Evolutionary conservation across 2,888 invertebrate species (phyloP).

Genomic region (Latheticus oryzae): DNA sequence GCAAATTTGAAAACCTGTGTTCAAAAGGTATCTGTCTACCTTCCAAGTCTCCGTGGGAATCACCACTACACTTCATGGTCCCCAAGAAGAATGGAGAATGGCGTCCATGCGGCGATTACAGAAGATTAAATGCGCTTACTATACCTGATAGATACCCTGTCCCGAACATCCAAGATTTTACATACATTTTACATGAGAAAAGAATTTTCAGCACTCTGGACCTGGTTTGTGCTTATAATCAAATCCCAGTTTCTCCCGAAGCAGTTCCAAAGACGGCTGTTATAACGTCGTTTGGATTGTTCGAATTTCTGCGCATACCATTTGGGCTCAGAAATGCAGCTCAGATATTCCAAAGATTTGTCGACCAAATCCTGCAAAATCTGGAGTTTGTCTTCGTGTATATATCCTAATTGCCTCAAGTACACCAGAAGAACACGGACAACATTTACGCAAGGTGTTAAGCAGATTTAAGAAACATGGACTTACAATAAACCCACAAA

Average conservation of each 20-base stretch:
- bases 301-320: slow-evolving; percentile 50
- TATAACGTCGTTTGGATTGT: slow-evolving; percentile 51
- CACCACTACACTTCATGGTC: slow-evolving; percentile 50
- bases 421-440: background rate
- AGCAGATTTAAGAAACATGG: slow-evolving; percentile 47
- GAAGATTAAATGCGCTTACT: slow-evolving; percentile 53
- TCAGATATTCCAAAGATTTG: slow-evolving; percentile 61
- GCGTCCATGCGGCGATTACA: slow-evolving; percentile 61
- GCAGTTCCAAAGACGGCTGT: slow-evolving; percentile 60
- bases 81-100: slow-evolving; percentile 50
- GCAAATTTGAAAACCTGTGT: background rate
- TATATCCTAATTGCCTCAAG: slow-evolving; percentile 35
- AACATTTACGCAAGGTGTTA: background rate
- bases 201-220: slow-evolving; percentile 54
- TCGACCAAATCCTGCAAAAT: slow-evolving; percentile 54
- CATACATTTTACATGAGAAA: slow-evolving; percentile 44
- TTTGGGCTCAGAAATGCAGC: slow-evolving; percentile 63
- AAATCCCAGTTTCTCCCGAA: slow-evolving; percentile 55
- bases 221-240: slow-evolving; percentile 57
- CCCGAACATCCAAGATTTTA: slow-evolving; percentile 54
- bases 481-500: slow-evolving; percentile 52
- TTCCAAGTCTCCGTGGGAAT: background rate
- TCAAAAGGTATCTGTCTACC: background rate
- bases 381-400: slow-evolving; percentile 56
- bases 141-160: slow-evolving; percentile 50